Base-by-base conservation (phyloP, 2,113 vertebrate genomes). In the Struthidea cinerea region DNA sequence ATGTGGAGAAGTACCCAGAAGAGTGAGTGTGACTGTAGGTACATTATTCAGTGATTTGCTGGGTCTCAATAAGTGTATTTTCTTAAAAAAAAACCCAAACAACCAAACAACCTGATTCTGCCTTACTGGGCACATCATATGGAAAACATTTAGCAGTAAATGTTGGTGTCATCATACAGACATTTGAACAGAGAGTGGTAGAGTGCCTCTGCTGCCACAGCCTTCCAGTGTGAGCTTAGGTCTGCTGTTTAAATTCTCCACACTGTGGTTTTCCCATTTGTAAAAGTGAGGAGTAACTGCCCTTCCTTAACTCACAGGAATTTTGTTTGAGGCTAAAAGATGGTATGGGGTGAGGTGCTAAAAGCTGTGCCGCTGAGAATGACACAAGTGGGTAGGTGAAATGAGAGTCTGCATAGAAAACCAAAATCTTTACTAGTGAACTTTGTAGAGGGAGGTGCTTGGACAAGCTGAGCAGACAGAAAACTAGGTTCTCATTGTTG, bases 51-150 rank as follows among this genome's bases (percentile, higher is more conserved):
- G 21, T 70, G 28, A 33, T 75, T 47, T 75, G 8, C 15, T 71
- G 35, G 13, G 30, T 70, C 46, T 71, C 37, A 20, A 8, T 15
- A 41, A 39, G n/a, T 26, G 10, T n/a, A 47, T 27, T 68, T 83
- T 61, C 21, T 41, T 10, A 6, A 21, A 41, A 33, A 19, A 60
- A 19, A 1, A 0, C 2, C 11, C 8, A 35, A 42, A 10, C 24
- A 64, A 7, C 9, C 22, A 37, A 67, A 7, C 24, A 53, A 55
- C 10, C 26, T 46, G 35, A 49, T 69, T 69, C 63, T 69, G 35
- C n/a, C 32, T 52, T 6, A 24, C n/a, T 35, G 26, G 26, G 26
- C 4, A 7, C 35, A 20, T 33, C 20, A 39, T 30, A 56, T 30
- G 47, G 74, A 57, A 80, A 87, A 6, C 35, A 90, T 79, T 53